Evolutionary conservation across 2,113 vertebrate genomes (phyloP).

Genomic region (Tricholaema leucomelas): DNA sequence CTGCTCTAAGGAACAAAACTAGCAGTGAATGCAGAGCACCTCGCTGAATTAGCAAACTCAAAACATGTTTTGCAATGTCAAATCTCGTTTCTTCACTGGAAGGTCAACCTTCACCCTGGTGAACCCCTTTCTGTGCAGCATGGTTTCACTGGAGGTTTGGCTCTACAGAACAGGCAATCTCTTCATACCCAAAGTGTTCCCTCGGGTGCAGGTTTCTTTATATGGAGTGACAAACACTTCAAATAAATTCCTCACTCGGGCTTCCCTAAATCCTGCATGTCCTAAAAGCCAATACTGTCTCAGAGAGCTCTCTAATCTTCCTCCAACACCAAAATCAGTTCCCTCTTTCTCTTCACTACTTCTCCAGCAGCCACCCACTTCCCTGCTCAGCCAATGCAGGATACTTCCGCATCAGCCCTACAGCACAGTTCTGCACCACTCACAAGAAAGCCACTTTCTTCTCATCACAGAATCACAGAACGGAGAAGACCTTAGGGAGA

Average conservation of each 20-base stretch:
- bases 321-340: background rate
- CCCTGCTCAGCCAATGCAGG: background rate
- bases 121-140: background rate
- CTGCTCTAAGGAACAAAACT: background rate
- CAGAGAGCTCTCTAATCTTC: background rate
- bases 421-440: background rate
- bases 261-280: background rate
- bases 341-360: background rate
- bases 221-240: background rate
- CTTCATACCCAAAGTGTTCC: background rate
- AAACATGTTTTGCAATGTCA: background rate
- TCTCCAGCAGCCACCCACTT: background rate
- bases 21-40: background rate
- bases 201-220: background rate
- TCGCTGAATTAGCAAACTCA: background rate
- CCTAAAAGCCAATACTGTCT: background rate
- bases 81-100: accelerated
- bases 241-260: background rate
- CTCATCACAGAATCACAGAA: background rate
- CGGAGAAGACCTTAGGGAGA: background rate
- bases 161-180: background rate
- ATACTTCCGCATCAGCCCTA: background rate
- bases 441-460: background rate
- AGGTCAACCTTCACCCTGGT: background rate
- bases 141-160: background rate